Evolutionary conservation across 2,888 invertebrate genomes (phyloP).

Genomic region (Chelonus formosanus): DNA sequence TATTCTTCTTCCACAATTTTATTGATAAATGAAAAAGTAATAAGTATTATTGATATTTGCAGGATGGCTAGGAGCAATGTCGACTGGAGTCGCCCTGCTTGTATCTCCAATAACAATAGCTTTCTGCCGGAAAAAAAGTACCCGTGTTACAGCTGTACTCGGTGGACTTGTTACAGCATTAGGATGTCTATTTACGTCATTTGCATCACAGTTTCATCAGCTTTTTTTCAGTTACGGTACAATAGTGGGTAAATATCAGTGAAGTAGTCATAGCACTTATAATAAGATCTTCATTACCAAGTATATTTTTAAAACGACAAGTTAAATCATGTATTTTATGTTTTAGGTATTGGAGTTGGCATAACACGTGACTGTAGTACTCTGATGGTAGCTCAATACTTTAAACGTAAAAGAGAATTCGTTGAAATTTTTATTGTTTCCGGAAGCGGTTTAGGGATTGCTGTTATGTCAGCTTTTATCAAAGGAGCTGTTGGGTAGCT

Average conservation of each 20-base stretch:
- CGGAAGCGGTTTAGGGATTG: constrained; percentile 85
- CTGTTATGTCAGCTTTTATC: constrained; percentile 84
- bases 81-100: constrained; percentile 80
- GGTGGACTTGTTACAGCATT: constrained; percentile 87
- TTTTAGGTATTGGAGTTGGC: constrained; percentile 80
- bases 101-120: constrained; percentile 86
- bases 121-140: constrained; percentile 84
- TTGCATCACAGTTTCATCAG: constrained; percentile 89
- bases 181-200: constrained; percentile 88
- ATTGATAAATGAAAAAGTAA: too few relatives aligned
- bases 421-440: constrained; percentile 89
- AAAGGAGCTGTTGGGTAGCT: constrained; percentile 79
- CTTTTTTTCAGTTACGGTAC: constrained; percentile 84
- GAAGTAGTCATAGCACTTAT: not conserved
- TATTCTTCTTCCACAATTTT: too few relatives aligned
- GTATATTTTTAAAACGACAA: too few relatives aligned
- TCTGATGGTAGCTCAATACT: constrained; percentile 90
- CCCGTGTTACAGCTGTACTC: constrained; percentile 86
- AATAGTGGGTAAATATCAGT: constrained; percentile 66
- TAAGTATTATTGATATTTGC: constrained; percentile 61
- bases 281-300: too few relatives aligned
- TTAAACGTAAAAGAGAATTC: constrained; percentile 83
- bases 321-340: not conserved
- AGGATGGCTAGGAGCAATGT: constrained; percentile 86
- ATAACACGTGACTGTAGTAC: constrained; percentile 87